phyloP scores from a whole-genome alignment of 1,140 invertebrate species.

The Cheumatopsyche charites region DNA sequence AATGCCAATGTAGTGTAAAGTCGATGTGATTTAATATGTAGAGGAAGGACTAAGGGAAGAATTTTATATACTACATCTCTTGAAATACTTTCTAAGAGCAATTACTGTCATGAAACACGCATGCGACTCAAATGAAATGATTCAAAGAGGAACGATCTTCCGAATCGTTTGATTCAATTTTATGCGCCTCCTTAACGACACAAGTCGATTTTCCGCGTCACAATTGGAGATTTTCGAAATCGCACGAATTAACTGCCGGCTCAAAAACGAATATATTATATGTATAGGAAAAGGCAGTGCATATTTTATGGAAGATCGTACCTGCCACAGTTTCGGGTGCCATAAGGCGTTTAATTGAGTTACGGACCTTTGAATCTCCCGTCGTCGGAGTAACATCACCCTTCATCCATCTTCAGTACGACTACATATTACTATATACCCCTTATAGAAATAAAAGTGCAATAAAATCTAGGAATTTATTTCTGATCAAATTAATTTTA shows the following conservation, averaged over 20 bases:
- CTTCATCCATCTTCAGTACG: constrained; percentile 49
- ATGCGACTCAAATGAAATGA: neutral
- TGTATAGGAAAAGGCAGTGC: too few relatives aligned
- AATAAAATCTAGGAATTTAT: too few relatives aligned
- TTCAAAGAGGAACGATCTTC: too few relatives aligned
- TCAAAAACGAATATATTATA: too few relatives aligned
- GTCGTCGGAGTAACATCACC: constrained; percentile 53
- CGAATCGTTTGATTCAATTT: too few relatives aligned
- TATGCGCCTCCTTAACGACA: neutral
- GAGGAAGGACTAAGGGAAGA: too few relatives aligned
- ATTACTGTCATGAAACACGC: neutral
- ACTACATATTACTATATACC: neutral
- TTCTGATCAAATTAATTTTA: too few relatives aligned
- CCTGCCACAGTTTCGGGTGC: constrained; percentile 35
- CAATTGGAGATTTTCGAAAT: neutral
- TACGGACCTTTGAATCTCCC: constrained; percentile 58
- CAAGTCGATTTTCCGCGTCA: too few relatives aligned
- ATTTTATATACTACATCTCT: too few relatives aligned
- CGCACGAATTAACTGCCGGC: neutral
- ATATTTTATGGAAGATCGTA: neutral
- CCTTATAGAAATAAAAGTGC: too few relatives aligned
- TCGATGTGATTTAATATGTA: too few relatives aligned
- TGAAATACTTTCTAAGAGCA: neutral
- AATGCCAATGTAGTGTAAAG: too few relatives aligned
- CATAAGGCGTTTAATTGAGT: constrained; percentile 58